Percentiles rank a stretch among this genome's conserved stretches.
Conservation (phyloP, 2,888 invertebrate genomes). For the Andrena bicolor region DNA sequence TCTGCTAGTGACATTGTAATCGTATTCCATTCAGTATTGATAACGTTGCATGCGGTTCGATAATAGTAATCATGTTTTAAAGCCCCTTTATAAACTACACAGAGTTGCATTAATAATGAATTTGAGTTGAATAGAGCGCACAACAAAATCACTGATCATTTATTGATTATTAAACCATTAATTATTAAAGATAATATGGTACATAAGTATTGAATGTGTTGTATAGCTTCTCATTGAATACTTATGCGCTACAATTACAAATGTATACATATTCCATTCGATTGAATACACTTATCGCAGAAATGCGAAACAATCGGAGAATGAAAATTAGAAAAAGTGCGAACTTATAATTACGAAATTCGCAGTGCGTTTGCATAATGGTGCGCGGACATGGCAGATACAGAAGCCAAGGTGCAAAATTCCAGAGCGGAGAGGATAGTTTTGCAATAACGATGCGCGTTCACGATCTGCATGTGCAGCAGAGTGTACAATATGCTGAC, state of each 20-base stretch:
- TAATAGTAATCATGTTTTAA: no score
- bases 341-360: background rate
- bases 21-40: no score
- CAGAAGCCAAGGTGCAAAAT: slow-evolving; percentile 44
- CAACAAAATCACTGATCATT: no score
- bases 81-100: no score
- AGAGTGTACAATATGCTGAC: slow-evolving; percentile 70
- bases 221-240: no score
- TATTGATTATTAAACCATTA: no score
- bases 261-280: background rate
- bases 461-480: slow-evolving; percentile 66
- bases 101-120: no score
- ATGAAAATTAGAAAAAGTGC: background rate
- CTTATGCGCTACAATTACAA: background rate
- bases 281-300: background rate
- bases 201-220: no score
- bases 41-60: no score
- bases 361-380: slow-evolving; percentile 10
- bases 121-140: no score
- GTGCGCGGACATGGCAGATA: slow-evolving; percentile 25
- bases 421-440: background rate
- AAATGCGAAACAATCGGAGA: background rate
- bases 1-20: no score
- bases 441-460: slow-evolving; percentile 38
- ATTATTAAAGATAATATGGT: no score